These are phyloP conservation scores for Heterotilapia buettikoferi DNA, from an alignment of 2,113 vertebrate genomes.

Conservation along the genomic window DNA sequence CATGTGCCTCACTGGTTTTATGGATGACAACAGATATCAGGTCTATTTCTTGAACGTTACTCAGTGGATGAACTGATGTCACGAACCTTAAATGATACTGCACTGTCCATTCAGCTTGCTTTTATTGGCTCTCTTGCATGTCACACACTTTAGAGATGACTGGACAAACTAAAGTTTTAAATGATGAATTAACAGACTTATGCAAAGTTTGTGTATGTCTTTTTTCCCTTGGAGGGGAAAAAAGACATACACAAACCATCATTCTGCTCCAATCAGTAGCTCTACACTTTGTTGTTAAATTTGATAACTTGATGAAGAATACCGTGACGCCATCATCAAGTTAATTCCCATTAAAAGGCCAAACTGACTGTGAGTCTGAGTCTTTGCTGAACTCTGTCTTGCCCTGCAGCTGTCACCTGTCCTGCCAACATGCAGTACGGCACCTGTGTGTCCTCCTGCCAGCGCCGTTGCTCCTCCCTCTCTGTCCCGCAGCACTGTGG, in stretches of 20 bases:
- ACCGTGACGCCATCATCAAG: neutral
- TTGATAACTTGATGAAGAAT: neutral
- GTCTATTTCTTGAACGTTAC: neutral
- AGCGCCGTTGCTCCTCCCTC: conserved; percentile 81
- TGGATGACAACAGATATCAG: neutral
- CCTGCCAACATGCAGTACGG: conserved; percentile 87
- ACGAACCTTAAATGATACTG: neutral
- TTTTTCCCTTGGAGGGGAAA: neutral
- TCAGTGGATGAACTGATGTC: neutral
- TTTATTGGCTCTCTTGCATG: neutral
- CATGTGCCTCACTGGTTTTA: neutral
- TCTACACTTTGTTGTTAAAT: neutral
- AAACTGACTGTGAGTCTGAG: neutral
- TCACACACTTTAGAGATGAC: neutral
- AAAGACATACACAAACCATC: neutral
- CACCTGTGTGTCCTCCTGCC: conserved; percentile 83
- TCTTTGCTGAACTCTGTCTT: neutral
- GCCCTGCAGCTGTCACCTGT: conserved; percentile 78
- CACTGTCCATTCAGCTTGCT: neutral
- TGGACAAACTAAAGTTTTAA: neutral
- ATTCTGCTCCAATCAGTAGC: neutral
- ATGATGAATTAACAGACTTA: neutral
- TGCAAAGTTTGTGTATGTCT: neutral
- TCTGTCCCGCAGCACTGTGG: conserved; percentile 78
- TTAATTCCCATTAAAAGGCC: neutral